phyloP scores from a whole-genome alignment of 1,140 invertebrate genomes.

The Pseudomyrmex dendroicus region DNA sequence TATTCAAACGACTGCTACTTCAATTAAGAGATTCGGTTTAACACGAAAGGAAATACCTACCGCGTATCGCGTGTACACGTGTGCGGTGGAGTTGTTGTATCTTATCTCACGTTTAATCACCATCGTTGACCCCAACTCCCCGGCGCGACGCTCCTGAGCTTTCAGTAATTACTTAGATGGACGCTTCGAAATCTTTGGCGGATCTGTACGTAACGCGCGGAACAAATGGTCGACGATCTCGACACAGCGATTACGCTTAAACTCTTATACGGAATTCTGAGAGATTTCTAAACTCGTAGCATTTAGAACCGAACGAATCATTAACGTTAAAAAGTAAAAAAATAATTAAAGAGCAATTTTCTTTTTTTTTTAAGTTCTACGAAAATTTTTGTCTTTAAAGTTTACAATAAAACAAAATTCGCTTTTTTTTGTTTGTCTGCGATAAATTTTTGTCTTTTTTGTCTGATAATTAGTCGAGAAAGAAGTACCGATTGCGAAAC shows the following conservation, averaged over 20 bases:
- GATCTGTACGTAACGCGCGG: conserved; percentile 21
- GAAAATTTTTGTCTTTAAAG: too few relatives aligned
- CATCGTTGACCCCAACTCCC: conserved; percentile 62
- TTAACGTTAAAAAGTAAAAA: background rate
- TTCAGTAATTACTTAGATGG: conserved; percentile 74
- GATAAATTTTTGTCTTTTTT: too few relatives aligned
- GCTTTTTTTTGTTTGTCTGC: too few relatives aligned
- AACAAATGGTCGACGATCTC: conserved; percentile 57
- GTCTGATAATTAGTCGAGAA: background rate
- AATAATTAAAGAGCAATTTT: background rate
- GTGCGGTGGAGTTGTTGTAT: conserved; percentile 65
- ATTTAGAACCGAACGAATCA: conserved; percentile 6
- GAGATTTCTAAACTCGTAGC: conserved; percentile 11
- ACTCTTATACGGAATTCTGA: background rate
- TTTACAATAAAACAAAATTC: too few relatives aligned
- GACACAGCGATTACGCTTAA: conserved; percentile 45
- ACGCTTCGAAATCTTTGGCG: conserved; percentile 68
- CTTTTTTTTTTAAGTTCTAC: too few relatives aligned
- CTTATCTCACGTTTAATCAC: conserved; percentile 74
- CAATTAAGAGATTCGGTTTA: conserved; percentile 57
- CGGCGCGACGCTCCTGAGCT: conserved; percentile 71
- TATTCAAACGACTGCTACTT: conserved; percentile 52
- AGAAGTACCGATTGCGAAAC: background rate
- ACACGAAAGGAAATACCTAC: conserved; percentile 40
- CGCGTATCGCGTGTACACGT: conserved; percentile 37